Base-by-base conservation (phyloP, 2,888 invertebrate genomes). In the Brenthis daphne region DNA sequence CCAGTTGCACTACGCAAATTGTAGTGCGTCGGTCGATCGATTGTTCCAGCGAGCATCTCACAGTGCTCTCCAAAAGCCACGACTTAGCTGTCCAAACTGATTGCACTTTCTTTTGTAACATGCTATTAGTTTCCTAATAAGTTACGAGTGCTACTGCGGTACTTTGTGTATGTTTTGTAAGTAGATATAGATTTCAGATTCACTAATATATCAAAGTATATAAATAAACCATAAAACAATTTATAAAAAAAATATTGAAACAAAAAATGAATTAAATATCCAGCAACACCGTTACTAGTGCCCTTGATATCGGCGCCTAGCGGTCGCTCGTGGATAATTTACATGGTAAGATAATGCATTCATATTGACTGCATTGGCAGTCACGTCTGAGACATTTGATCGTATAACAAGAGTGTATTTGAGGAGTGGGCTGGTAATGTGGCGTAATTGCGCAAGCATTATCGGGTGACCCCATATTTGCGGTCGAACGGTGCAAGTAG, bases 371-470 rank as follows among this genome's bases (percentile, higher is more conserved):
- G 77, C 73, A 77, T 81, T 73, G 72, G 76, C 79, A 88, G 88
- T 90, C 90, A 90, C 90, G 90, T 90, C 87, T 81, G 81, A 89
- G 87, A 87, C 89, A 89, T 90, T 90, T 89, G 89, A 87, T 89
- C 87, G 85, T 82, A 83, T 86, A 89, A 89, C 88, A 83, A 78
- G 77, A 78, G 77, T 84, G 83, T 87, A 83, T 88, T 88, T 88
- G 87, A 79, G 79, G 74, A 79, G 77, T 71, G 75, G 74, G 72
- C 75, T 74, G 80, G 81, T 77, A 76, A 87, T 89, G 87, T 88
- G 82, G 83, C 83, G 85, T 92, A 91, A 91, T 92, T 90, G 91
- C 86, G 79, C 85, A 82, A 82, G 80, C 85, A 89, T 90, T 91
- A 91, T 90, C 91, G 81, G 82, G 85, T 90, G 92, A 91, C 91